Evolutionary conservation across 1,140 invertebrate genomes (phyloP).

Genomic region (Lordiphosa collinella): DNA sequence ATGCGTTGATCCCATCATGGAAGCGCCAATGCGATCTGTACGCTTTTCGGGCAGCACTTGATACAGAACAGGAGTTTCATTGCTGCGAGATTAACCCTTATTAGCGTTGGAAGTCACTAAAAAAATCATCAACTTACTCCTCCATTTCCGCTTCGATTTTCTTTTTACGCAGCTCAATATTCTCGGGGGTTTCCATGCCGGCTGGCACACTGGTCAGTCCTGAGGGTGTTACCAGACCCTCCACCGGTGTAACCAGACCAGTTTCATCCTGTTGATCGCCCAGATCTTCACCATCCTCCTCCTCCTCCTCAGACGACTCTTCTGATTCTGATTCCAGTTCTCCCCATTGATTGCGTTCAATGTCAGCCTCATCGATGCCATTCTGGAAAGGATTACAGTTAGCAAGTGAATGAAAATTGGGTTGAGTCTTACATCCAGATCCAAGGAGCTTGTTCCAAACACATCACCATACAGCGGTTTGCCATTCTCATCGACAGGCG

Average conservation of each 20-base stretch:
- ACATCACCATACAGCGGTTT: slow-evolving; percentile 99
- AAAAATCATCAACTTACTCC: slow-evolving; percentile 85
- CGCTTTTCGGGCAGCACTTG: slow-evolving; percentile 97
- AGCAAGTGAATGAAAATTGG: not conserved
- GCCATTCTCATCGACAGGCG: slow-evolving; percentile 99
- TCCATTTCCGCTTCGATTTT: slow-evolving; percentile 99
- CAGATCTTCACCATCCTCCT: slow-evolving; percentile 87
- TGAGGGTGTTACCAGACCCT: slow-evolving; percentile 96
- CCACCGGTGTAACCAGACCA: slow-evolving; percentile 89
- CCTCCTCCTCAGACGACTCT: slow-evolving; percentile 92
- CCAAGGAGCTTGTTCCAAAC: slow-evolving; percentile 88
- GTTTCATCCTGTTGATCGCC: slow-evolving; percentile 85
- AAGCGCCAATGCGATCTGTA: slow-evolving; percentile 91
- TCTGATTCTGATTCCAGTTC: slow-evolving; percentile 98
- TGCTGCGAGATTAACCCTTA: too few relatives aligned
- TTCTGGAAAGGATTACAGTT: slow-evolving; percentile 76
- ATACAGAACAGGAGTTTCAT: slow-evolving; percentile 94
- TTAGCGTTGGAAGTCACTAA: too few relatives aligned
- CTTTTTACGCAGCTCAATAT: slow-evolving; percentile 98
- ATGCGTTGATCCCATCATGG: slow-evolving; percentile 99
- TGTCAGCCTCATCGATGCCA: slow-evolving; percentile 91
- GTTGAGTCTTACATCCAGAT: slow-evolving; percentile 82
- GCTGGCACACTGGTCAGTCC: slow-evolving; percentile 96
- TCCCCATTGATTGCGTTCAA: slow-evolving; percentile 97
- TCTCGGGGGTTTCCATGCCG: slow-evolving; percentile 98